Evolutionary conservation across 1,140 invertebrate genomes (phyloP).

Genomic region (Popillia japonica): DNA sequence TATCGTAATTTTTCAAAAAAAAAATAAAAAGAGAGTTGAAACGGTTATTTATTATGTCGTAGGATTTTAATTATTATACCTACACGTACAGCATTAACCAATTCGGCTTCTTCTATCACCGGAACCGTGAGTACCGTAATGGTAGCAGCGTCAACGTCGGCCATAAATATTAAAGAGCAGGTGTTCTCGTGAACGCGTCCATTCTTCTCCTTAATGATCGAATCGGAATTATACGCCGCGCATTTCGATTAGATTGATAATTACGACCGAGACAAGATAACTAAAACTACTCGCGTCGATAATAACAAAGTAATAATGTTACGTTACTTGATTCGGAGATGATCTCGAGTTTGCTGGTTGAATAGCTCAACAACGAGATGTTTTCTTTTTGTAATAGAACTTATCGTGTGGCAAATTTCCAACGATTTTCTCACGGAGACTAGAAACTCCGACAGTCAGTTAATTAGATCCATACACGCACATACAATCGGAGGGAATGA

Average conservation of each 20-base stretch:
- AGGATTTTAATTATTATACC: too few relatives aligned
- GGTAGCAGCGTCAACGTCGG: neutral
- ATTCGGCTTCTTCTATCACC: neutral
- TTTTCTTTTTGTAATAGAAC: neutral
- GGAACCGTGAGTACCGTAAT: neutral
- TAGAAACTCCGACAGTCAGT: neutral
- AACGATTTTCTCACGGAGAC: neutral
- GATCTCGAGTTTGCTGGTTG: too few relatives aligned
- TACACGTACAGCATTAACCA: neutral
- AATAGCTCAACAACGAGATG: too few relatives aligned
- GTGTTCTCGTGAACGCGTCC: neutral
- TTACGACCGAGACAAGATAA: neutral
- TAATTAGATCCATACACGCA: neutral
- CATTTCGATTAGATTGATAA: slow-evolving; percentile 6
- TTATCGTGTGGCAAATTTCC: slow-evolving; percentile 6
- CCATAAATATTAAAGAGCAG: slow-evolving; percentile 15
- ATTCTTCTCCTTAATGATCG: slow-evolving; percentile 6
- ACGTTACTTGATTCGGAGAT: too few relatives aligned
- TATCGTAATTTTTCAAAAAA: too few relatives aligned
- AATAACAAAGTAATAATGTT: neutral
- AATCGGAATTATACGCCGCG: neutral
- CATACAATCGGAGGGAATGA: neutral
- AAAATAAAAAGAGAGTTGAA: too few relatives aligned
- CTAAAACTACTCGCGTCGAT: neutral
- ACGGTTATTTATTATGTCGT: too few relatives aligned